These are phyloP conservation scores for Epinephelus awoara DNA, from an alignment of 2,797 vertebrate species.

Conservation along the genomic window DNA sequence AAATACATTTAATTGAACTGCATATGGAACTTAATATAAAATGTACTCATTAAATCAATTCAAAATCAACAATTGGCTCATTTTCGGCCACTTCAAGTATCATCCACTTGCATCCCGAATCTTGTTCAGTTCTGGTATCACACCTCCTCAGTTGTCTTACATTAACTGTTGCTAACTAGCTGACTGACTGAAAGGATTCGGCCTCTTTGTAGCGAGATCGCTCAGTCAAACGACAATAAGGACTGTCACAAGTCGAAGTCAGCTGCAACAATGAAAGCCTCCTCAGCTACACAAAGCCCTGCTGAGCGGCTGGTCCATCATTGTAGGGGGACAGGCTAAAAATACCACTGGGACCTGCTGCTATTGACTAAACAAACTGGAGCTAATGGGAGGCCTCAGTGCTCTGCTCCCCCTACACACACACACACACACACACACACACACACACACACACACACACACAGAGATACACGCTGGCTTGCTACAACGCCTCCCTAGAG, in stretches of 20 bases:
- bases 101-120: neutral
- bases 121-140: neutral
- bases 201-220: constrained; percentile 33
- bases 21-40: neutral
- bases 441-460: constrained; percentile 22
- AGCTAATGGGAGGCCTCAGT: constrained; percentile 83
- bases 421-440: constrained; percentile 11
- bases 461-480: constrained; percentile 40
- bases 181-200: constrained; percentile 27
- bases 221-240: constrained; percentile 67
- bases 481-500: constrained; percentile 81
- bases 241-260: constrained; percentile 54
- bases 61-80: neutral
- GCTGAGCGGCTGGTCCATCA: constrained; percentile 59
- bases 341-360: constrained; percentile 82
- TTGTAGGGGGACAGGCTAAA: constrained; percentile 71
- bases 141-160: neutral
- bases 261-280: constrained; percentile 59
- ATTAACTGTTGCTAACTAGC: constrained; percentile 46
- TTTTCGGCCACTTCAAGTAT: neutral
- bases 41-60: neutral
- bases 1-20: neutral
- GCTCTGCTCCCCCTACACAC: constrained; percentile 17
- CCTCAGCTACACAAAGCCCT: constrained; percentile 69
- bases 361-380: constrained; percentile 85